These are phyloP conservation scores for Himalopsyche japonica DNA, from an alignment of 2,888 invertebrate species.

Conservation along the genomic window DNA sequence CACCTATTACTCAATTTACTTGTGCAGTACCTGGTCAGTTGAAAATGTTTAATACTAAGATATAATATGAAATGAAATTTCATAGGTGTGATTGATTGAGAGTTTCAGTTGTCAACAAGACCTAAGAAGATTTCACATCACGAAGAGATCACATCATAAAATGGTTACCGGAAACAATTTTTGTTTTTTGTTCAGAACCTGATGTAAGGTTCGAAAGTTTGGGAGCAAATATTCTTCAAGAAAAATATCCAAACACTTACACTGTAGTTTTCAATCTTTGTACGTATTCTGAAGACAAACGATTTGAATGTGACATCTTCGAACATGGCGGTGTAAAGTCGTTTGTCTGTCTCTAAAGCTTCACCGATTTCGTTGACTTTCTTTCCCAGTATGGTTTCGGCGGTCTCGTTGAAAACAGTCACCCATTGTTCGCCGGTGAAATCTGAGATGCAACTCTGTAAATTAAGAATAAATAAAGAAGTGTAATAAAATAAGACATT, in stretches of 20 bases:
- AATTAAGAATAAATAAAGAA: constrained; percentile 14
- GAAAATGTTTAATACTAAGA: no score
- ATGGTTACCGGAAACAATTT: no score
- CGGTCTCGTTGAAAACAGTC: constrained; percentile 85
- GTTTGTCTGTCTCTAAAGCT: constrained; percentile 68
- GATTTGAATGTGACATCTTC: constrained; percentile 77
- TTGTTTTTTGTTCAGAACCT: no score
- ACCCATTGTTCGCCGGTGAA: constrained; percentile 87
- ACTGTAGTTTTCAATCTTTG: constrained; percentile 90
- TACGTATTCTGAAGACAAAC: constrained; percentile 81
- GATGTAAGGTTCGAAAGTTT: constrained; percentile 62
- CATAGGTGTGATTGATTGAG: no score
- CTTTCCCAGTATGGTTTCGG: constrained; percentile 74
- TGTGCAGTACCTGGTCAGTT: no score
- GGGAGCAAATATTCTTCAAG: constrained; percentile 50
- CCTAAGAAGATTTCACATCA: no score
- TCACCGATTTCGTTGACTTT: constrained; percentile 79
- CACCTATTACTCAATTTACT: no score
- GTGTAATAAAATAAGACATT: no score
- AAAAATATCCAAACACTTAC: constrained; percentile 83
- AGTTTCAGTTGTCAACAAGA: no score
- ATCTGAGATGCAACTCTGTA: constrained; percentile 83
- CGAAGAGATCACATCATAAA: no score
- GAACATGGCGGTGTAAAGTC: constrained; percentile 69
- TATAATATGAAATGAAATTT: no score